Base-by-base conservation (phyloP, 30 jellyfish, hydroid and myxozoan species). In the Aurelia aurita complex sp. Pacific region DNA sequence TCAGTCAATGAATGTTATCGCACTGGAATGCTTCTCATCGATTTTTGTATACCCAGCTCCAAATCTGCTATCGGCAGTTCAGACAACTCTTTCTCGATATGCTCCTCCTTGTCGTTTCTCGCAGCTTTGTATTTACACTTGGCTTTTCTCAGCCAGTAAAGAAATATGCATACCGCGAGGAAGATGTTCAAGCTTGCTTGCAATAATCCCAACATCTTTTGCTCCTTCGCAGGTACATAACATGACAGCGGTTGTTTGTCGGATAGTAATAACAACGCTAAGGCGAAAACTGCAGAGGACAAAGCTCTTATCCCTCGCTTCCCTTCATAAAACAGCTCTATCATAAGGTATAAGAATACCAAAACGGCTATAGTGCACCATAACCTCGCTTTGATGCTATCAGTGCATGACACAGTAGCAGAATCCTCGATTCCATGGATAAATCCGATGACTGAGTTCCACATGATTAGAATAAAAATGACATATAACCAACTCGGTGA, bases 381-480 rank as follows among this genome's bases (percentile, higher is more conserved):
- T 74, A 69, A 61, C 68, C 94, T 73, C 65, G 74, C 53, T 63
- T 59, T 75, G 69, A 69, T 50, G 73, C 94, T 85, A 5, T 46
- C 18, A n/a, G 65, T 85, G 86, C 94, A 85, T 29, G 81, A 17
- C 13, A 12, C 42, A 33, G 52, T n/a, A 6, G 67, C 10, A 29
- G 68, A 69, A 17, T 43, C 67, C 19, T 81, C 94, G 50, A 77
- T 85, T n/a, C 88, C 94, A 50, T 72, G 87, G 55, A 85, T 85
- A 17, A 73, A 74, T 57, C 70, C 85, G n/a, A 85, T 63, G 2
- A 85, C 82, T 16, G 85, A 75, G 12, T 70, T 72, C 94, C 94
- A 85, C 16, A 85, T 23, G 3, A 85, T 16, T 9, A 74, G 34
- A 3, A 17, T 5, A 52, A 75, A 85, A 17, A 64, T 62, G 33